Percentiles rank a stretch among this genome's conserved stretches.
These are phyloP conservation scores for Toxostoma redivivum DNA, from an alignment of 2,113 vertebrate genomes.

Conservation along the genomic window DNA sequence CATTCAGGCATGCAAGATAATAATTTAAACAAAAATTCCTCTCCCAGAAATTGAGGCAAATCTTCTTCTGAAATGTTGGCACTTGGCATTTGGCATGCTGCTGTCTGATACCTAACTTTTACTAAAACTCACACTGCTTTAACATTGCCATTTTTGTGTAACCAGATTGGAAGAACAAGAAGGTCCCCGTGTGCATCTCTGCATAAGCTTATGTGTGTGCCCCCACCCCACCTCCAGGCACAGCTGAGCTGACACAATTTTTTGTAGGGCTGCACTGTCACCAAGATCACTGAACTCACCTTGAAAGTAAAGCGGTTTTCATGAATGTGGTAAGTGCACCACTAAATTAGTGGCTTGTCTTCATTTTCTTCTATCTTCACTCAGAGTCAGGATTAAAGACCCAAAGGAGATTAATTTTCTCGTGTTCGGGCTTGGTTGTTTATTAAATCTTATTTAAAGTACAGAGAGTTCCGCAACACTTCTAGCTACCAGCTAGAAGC, in stretches of 20 bases:
- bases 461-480: too few species aligned
- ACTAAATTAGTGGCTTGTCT: too few species aligned
- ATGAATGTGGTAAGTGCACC: too few species aligned
- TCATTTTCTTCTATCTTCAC: too few species aligned
- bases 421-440: too few species aligned
- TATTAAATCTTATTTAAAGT: too few species aligned
- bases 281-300: not conserved
- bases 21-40: not conserved
- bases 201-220: not conserved
- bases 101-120: not conserved
- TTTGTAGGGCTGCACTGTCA: not conserved
- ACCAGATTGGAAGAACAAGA: not conserved
- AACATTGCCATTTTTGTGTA: not conserved
- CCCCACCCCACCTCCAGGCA: not conserved
- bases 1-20: not conserved
- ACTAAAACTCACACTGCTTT: not conserved
- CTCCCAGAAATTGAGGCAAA: not conserved
- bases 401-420: too few species aligned
- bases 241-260: not conserved
- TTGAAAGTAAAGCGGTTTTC: not conserved
- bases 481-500: too few species aligned
- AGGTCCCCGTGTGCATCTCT: accelerated
- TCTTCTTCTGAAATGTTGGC: not conserved
- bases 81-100: not conserved
- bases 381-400: too few species aligned